A percentile compares a stretch with the other conserved stretches of the same genome.
Conservation (phyloP, 1,140 invertebrate species). For the Oryctes rhinoceros region DNA sequence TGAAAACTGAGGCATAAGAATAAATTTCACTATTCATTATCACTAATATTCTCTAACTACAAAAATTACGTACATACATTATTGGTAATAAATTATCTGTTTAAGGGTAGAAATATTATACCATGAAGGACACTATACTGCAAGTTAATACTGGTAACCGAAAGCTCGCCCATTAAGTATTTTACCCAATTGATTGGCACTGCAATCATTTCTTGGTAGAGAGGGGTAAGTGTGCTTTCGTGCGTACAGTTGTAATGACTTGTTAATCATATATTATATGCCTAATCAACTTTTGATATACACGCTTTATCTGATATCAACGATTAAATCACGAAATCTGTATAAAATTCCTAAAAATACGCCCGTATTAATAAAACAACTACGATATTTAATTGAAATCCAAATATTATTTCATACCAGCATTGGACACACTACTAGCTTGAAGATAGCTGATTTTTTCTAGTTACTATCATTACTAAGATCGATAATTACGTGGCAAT, state of each 20-base stretch:
- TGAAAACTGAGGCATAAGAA: no score
- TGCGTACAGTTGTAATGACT: slow-evolving; percentile 41
- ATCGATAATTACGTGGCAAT: neutral
- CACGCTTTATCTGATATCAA: neutral
- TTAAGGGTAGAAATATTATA: neutral
- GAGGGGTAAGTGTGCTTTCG: slow-evolving; percentile 41
- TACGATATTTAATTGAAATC: no score
- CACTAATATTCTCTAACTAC: neutral
- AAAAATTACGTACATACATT: neutral
- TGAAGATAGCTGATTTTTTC: no score
- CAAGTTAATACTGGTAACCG: neutral
- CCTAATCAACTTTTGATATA: slow-evolving; percentile 25
- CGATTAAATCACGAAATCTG: neutral
- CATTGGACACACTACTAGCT: no score
- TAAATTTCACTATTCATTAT: no score
- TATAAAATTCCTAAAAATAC: no score
- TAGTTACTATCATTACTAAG: neutral
- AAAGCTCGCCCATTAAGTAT: neutral
- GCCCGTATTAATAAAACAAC: no score
- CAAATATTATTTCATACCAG: no score
- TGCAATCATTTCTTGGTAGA: slow-evolving; percentile 42
- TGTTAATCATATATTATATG: slow-evolving; percentile 43
- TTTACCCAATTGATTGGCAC: slow-evolving; percentile 8
- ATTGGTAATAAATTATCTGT: slow-evolving; percentile 6
- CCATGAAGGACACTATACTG: neutral